phyloP scores from a whole-genome alignment of 2,888 invertebrate species.

The Malthinus flaveolus region DNA sequence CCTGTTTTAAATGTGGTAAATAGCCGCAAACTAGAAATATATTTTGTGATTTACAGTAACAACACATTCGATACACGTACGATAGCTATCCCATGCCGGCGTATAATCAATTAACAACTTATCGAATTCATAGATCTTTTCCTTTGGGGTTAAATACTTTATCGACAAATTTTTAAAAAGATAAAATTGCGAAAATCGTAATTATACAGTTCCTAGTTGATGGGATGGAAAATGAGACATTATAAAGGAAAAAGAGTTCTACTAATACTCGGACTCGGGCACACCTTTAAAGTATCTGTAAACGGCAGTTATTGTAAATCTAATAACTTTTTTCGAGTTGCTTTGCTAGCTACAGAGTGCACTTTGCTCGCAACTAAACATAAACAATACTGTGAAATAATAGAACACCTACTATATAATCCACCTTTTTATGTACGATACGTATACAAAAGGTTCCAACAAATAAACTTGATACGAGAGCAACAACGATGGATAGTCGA shows the following conservation, averaged over 20 bases:
- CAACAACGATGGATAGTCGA: constrained; percentile 5
- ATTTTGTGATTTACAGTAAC: constrained; percentile 10
- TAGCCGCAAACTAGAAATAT: constrained; percentile 8
- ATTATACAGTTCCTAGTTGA: too few relatives aligned
- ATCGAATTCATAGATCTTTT: not conserved
- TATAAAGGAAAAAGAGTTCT: too few relatives aligned
- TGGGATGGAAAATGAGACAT: too few relatives aligned
- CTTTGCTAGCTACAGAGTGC: constrained; percentile 1
- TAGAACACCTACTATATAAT: constrained; percentile 20
- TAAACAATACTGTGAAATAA: constrained; percentile 25
- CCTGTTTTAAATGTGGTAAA: constrained; percentile 12
- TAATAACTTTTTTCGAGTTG: constrained; percentile 8
- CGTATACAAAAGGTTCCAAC: not conserved
- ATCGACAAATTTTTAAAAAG: too few relatives aligned
- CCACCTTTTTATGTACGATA: constrained; percentile 7
- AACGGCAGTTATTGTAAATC: constrained; percentile 12
- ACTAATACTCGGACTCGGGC: not conserved
- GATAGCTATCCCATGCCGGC: constrained; percentile 15
- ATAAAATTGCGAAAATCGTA: too few relatives aligned
- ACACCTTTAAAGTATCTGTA: constrained; percentile 12
- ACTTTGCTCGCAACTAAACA: constrained; percentile 16
- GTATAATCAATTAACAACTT: constrained; percentile 16
- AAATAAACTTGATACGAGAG: not conserved
- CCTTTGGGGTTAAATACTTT: too few relatives aligned
- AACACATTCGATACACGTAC: constrained; percentile 1